Evolutionary conservation across 1,140 invertebrate species (phyloP), one percentile per base, ranked within the genome.

Genomic region (Bombus consobrinus): DNA sequence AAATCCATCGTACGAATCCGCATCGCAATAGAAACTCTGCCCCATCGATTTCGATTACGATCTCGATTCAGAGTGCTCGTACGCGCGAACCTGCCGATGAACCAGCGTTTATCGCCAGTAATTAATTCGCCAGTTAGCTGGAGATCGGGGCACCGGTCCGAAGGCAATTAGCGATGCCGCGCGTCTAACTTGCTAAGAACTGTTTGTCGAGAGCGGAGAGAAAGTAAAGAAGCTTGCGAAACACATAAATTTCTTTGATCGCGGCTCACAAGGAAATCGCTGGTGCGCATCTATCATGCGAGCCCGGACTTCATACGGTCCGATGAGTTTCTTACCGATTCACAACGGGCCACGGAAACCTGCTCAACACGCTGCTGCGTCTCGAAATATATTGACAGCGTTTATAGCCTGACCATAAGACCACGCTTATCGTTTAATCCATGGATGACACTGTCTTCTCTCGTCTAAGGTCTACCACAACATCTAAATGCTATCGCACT

Each of bases 381-480:
- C 78, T 85, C 72, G 87, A 87, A 90, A 89, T 90, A 85, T 79
- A 81, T 86, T 82, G 87, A 69, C 82, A 76, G 34, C 34, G 69
- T 83, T 22, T 83, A 79, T 80, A 85, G 62, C 69, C 84, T 71
- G 75, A 77, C 77, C 78, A 87, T 82, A 83, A 82, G 78, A 68
- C 69, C 32, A 79, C 1, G 28, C 28, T 57, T 25, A 28, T 62
- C 64, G 32, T 90, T 87, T 76, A 84, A 89, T 84, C 37, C 41
- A 43, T 10, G 62, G 32, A 41, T 53, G 62, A 79, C 68, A 81
- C 73, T 47, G 41, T 25, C 71, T 25, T 10, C 12, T 47, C 28
- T 32, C 39, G 69, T 74, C n/a, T 62, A 81, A 28, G 57, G 34
- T 18, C n/a, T 13, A 22, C 3, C 71, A 76, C 69, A 82, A 81